phyloP scores from a whole-genome alignment of 2,113 vertebrate genomes.

The Phyllostomus discolor region DNA sequence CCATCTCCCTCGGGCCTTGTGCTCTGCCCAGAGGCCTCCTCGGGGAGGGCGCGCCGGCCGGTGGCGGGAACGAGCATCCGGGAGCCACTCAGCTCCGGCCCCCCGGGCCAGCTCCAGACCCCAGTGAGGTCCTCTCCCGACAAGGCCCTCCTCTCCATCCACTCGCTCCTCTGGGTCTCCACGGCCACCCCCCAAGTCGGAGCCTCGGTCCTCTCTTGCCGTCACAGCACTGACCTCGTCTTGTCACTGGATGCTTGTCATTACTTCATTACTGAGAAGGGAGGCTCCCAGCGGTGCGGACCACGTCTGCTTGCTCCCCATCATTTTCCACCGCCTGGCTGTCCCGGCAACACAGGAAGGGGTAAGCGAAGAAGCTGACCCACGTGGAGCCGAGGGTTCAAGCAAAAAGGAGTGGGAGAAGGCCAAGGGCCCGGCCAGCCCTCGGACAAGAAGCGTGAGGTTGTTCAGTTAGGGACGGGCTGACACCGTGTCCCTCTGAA shows the following conservation, averaged over 20 bases:
- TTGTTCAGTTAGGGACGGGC: no score
- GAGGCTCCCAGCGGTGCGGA: neutral
- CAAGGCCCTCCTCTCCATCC: neutral
- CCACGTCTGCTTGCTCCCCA: neutral
- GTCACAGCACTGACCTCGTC: neutral
- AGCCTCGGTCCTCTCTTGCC: neutral
- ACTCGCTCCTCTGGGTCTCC: neutral
- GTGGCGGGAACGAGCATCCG: neutral
- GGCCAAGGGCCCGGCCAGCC: neutral
- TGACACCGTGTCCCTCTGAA: neutral
- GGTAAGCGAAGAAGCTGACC: neutral
- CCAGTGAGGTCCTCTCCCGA: neutral
- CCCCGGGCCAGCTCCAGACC: neutral
- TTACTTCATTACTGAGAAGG: neutral
- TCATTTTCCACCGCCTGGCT: neutral
- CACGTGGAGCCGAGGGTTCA: neutral
- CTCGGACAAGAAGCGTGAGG: neutral
- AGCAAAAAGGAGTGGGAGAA: neutral
- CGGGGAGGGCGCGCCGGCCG: neutral
- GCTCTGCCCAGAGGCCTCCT: neutral
- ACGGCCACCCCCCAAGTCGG: neutral
- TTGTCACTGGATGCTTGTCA: neutral
- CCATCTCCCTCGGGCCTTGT: neutral
- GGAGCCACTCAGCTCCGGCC: neutral
- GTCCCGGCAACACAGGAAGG: neutral